Evolutionary conservation across 2,113 vertebrate species (phyloP).

Genomic region (Callithrix jacchus): DNA sequence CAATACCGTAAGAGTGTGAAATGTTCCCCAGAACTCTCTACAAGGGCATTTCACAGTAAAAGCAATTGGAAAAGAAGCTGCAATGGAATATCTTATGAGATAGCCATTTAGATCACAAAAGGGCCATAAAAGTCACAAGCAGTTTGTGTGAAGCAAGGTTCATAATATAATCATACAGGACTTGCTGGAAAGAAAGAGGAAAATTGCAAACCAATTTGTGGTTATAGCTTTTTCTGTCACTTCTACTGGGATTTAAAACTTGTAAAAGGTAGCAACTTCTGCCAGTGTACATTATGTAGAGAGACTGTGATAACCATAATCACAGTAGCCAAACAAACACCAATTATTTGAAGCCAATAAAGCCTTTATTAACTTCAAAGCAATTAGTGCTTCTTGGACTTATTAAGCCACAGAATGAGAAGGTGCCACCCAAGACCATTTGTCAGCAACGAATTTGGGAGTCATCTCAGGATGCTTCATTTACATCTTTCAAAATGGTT

Average conservation of each 20-base stretch:
- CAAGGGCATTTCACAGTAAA: constrained; percentile 87
- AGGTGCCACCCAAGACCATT: constrained; percentile 69
- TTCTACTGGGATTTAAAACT: constrained; percentile 87
- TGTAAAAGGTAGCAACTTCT: constrained; percentile 84
- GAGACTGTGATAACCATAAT: constrained; percentile 77
- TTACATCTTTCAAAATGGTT: constrained; percentile 27
- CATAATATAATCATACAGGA: constrained; percentile 84
- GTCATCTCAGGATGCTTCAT: constrained; percentile 54
- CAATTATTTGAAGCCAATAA: constrained; percentile 83
- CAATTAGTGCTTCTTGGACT: constrained; percentile 79
- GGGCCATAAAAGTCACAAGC: constrained; percentile 88
- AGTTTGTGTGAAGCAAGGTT: constrained; percentile 87
- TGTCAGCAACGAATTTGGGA: constrained; percentile 69
- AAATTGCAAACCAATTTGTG: constrained; percentile 89
- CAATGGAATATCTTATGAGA: constrained; percentile 87
- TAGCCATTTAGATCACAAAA: constrained; percentile 89
- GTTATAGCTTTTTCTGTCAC: constrained; percentile 86
- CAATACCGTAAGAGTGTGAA: constrained; percentile 85
- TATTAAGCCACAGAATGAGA: constrained; percentile 70
- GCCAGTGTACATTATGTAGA: constrained; percentile 80
- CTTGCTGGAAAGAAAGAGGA: constrained; percentile 82
- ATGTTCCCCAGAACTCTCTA: constrained; percentile 85
- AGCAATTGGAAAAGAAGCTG: constrained; percentile 86
- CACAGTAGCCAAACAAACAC: constrained; percentile 79
- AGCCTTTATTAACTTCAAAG: constrained; percentile 82